phyloP scores from a whole-genome alignment of 1,140 invertebrate genomes.

The Drosophila willistoni region DNA sequence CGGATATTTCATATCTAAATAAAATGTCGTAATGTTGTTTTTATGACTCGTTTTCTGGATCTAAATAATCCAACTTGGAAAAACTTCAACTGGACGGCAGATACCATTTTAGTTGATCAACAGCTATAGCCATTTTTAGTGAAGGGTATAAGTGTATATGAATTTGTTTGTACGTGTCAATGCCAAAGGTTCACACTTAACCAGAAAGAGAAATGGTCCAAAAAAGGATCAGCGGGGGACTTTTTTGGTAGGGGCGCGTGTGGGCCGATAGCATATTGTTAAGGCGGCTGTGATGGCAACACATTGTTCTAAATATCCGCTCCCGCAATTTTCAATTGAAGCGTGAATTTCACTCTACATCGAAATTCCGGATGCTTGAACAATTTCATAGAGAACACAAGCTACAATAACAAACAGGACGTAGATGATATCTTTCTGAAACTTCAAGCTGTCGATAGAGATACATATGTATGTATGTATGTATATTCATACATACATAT shows the following conservation, averaged over 20 bases:
- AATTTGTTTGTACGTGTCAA: conserved; percentile 42
- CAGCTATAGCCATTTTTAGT: not conserved
- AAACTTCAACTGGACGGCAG: no score
- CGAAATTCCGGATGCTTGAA: conserved; percentile 65
- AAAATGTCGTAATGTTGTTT: no score
- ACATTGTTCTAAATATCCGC: conserved; percentile 78
- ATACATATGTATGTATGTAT: conserved; percentile 22
- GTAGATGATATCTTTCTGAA: conserved; percentile 33
- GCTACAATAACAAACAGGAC: conserved; percentile 23
- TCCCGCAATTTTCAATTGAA: conserved; percentile 75
- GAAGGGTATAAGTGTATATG: not conserved
- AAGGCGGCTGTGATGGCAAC: conserved; percentile 63
- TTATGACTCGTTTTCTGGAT: no score
- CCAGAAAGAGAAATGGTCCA: conserved; percentile 15
- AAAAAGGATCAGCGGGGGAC: conserved; percentile 26
- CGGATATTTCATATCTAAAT: no score
- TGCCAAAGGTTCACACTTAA: conserved; percentile 64
- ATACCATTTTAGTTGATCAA: not conserved
- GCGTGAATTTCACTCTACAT: conserved; percentile 71
- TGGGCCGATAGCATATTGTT: conserved; percentile 13
- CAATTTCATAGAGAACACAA: conserved; percentile 57
- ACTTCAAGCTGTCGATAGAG: conserved; percentile 73
- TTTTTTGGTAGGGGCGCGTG: conserved; percentile 27
- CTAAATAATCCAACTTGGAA: no score
- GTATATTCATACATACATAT: conserved; percentile 8